Evolutionary conservation across 2,113 vertebrate genomes (phyloP).

Genomic region (Heterocephalus glaber): DNA sequence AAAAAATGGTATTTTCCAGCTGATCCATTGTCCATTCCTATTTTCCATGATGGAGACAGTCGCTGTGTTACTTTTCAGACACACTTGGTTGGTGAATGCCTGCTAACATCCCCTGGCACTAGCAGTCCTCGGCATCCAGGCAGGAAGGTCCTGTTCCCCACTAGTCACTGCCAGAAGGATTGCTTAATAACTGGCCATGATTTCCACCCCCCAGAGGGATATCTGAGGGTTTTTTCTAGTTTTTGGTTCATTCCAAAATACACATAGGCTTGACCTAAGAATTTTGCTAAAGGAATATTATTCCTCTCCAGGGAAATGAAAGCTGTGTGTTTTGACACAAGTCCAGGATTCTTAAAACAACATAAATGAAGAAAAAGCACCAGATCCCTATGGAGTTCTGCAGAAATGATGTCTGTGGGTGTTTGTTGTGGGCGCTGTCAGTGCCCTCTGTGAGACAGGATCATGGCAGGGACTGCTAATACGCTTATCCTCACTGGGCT

Average conservation of each 20-base stretch:
- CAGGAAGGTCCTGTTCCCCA: neutral
- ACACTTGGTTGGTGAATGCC: neutral
- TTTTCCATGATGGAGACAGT: neutral
- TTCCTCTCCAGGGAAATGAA: constrained; percentile 74
- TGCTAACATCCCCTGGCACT: neutral
- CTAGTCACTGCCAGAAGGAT: constrained; percentile 58
- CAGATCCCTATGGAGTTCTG: neutral
- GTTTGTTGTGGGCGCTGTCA: neutral
- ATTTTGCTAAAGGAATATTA: constrained; percentile 76
- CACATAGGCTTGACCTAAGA: constrained; percentile 74
- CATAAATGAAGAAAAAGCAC: neutral
- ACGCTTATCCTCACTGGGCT: constrained; percentile 41
- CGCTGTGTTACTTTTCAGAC: neutral
- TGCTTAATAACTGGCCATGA: constrained; percentile 52
- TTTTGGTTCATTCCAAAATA: constrained; percentile 76
- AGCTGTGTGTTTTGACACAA: constrained; percentile 67
- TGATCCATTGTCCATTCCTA: neutral
- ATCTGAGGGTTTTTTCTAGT: neutral
- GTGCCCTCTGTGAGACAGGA: neutral
- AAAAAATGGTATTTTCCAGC: neutral
- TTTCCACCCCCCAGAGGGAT: constrained; percentile 36
- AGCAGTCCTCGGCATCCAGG: neutral
- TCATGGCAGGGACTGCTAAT: neutral
- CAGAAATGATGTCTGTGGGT: constrained; percentile 32
- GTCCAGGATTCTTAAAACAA: constrained; percentile 69